These are phyloP conservation scores for Crambe crambe DNA, from an alignment of 37 sponge, comb jelly and placozoan species.

Conservation along the genomic window DNA sequence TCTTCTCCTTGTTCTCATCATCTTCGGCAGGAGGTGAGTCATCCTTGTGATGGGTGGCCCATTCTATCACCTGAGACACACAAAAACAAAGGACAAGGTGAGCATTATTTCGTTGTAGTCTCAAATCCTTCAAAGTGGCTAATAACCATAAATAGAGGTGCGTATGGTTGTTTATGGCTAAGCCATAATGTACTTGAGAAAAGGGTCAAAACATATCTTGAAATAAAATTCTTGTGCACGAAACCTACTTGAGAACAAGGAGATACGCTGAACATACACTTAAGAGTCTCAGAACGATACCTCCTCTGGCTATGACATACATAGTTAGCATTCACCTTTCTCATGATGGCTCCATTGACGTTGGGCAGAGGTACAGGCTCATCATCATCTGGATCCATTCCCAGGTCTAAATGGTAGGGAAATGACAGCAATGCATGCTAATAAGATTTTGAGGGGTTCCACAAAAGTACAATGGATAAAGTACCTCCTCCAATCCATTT, in stretches of 20 bases:
- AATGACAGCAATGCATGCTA: too few relatives aligned
- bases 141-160: not conserved
- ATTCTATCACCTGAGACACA: slow-evolving; percentile 59
- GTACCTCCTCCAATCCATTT: too few relatives aligned
- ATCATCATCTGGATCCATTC: slow-evolving; percentile 95
- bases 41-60: slow-evolving; percentile 84
- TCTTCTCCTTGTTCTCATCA: slow-evolving; percentile 98
- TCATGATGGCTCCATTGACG: slow-evolving; percentile 95
- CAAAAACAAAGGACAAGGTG: not conserved
- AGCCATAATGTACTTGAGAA: too few relatives aligned
- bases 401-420: too few relatives aligned
- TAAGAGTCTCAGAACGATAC: too few relatives aligned
- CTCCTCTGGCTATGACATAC: too few relatives aligned
- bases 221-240: too few relatives aligned
- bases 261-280: too few relatives aligned
- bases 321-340: slow-evolving; percentile 78
- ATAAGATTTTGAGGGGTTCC: not conserved
- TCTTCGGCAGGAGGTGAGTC: slow-evolving; percentile 89
- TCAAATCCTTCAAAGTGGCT: not conserved
- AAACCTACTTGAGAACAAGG: too few relatives aligned
- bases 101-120: too few relatives aligned
- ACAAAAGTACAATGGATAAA: not conserved
- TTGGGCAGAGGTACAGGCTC: slow-evolving; percentile 98
- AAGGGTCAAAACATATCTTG: too few relatives aligned
- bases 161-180: not conserved